Percentiles rank a stretch among this genome's conserved stretches.
These are phyloP conservation scores for Sinotaia quadrata DNA, from an alignment of 2,888 invertebrate genomes.

Conservation along the genomic window DNA sequence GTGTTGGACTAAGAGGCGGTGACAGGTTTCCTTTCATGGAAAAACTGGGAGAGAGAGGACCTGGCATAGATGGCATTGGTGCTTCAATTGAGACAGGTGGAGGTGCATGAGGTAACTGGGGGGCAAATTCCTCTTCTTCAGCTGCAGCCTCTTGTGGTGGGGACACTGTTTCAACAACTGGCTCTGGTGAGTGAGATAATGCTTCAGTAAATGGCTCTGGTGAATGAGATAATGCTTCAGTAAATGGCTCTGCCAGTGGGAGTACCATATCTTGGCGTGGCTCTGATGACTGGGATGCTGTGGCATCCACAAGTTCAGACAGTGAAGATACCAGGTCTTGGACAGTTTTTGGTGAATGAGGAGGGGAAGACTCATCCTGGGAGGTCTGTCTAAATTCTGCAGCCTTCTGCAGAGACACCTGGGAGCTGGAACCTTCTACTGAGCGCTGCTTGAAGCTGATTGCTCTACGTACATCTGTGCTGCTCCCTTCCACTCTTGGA, in stretches of 20 bases:
- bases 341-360: not conserved
- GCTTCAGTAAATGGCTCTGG: too few relatives aligned
- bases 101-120: constrained; percentile 37
- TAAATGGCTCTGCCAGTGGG: too few relatives aligned
- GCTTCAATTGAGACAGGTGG: constrained; percentile 33
- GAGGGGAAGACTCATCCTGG: constrained; percentile 46
- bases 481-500: constrained; percentile 39
- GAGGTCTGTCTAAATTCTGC: constrained; percentile 52
- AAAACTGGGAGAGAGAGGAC: constrained; percentile 40
- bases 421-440: constrained; percentile 41
- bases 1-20: constrained; percentile 54
- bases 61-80: constrained; percentile 15
- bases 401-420: constrained; percentile 57
- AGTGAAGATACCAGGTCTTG: not conserved
- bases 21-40: constrained; percentile 53
- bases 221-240: too few relatives aligned
- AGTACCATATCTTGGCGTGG: too few relatives aligned
- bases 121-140: constrained; percentile 37
- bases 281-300: not conserved
- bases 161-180: not conserved
- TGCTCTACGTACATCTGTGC: constrained; percentile 51
- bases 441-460: constrained; percentile 55
- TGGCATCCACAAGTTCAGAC: not conserved
- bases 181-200: not conserved
- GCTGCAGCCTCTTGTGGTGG: not conserved